phyloP scores from a whole-genome alignment of 2,113 vertebrate genomes.

The Oreotragus oreotragus region DNA sequence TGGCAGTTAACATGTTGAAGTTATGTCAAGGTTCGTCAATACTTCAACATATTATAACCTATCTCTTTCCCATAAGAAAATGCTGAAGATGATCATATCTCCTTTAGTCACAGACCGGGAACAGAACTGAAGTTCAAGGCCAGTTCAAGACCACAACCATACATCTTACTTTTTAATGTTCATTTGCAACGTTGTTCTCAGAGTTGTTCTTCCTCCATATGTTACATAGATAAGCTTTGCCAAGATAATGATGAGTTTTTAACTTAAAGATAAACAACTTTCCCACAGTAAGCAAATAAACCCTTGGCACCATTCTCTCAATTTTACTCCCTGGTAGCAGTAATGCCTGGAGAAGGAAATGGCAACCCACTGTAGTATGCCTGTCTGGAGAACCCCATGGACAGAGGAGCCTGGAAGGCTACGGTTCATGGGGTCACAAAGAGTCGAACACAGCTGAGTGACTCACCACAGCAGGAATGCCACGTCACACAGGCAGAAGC shows the following conservation, averaged over 20 bases:
- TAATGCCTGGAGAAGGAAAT: not conserved
- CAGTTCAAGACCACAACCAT: not conserved
- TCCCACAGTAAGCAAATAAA: slow-evolving; percentile 1
- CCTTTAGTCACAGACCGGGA: not conserved
- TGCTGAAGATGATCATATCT: no score
- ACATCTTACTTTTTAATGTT: not conserved
- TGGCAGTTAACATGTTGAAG: not conserved
- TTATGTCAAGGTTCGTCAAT: not conserved
- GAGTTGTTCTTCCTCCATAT: not conserved
- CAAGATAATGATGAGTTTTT: slow-evolving; percentile 51
- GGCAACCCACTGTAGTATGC: not conserved
- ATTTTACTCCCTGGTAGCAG: not conserved
- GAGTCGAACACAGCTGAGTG: not conserved
- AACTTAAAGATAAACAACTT: slow-evolving; percentile 43
- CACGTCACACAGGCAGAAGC: not conserved
- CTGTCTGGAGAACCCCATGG: not conserved
- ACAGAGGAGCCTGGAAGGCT: not conserved
- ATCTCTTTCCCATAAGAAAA: not conserved
- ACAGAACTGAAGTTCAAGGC: not conserved
- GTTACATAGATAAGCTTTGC: not conserved
- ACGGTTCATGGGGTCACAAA: not conserved
- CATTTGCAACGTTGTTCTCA: not conserved
- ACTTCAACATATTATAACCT: not conserved
- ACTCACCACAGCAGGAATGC: not conserved
- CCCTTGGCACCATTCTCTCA: not conserved